Conservation (phyloP, 2,797 vertebrate species). For the Cossypha polioptera region DNA sequence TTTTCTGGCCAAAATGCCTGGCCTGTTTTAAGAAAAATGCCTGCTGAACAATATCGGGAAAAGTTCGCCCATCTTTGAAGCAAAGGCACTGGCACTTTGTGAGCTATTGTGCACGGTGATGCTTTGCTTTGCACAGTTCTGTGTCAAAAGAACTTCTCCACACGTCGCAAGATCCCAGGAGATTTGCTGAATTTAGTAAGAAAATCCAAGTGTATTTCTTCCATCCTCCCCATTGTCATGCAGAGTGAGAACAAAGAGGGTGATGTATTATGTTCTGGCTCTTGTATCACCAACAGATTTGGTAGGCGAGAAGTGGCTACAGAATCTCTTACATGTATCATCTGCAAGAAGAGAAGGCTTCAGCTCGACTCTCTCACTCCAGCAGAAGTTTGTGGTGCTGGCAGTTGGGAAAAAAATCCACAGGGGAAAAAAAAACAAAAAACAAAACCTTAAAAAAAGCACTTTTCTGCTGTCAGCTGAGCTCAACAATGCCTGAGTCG, state of each 20-base stretch:
- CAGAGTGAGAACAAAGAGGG: background rate
- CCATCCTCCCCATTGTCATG: background rate
- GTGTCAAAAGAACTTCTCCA: slow-evolving; percentile 5
- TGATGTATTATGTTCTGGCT: background rate
- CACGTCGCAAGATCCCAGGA: background rate
- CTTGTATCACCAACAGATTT: background rate
- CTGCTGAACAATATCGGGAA: slow-evolving; percentile 37
- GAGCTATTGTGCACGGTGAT: slow-evolving; percentile 28
- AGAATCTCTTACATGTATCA: background rate
- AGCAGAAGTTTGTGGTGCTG: background rate
- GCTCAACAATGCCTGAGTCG: background rate
- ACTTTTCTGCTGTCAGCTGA: background rate
- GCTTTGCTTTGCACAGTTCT: background rate
- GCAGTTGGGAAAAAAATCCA: background rate
- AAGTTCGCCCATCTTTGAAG: slow-evolving; percentile 8
- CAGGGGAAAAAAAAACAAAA: background rate
- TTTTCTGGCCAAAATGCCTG: slow-evolving; percentile 14
- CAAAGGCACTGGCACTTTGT: background rate
- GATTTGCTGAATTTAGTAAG: slow-evolving; percentile 12
- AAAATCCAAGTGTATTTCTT: slow-evolving; percentile 25
- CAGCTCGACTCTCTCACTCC: background rate
- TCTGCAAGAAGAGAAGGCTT: background rate
- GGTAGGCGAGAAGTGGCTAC: background rate
- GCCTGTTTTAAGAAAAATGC: slow-evolving; percentile 1
- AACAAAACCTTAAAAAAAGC: background rate